These are phyloP conservation scores for Ypsolopha scabrella DNA, from an alignment of 2,888 invertebrate genomes.

Conservation along the genomic window DNA sequence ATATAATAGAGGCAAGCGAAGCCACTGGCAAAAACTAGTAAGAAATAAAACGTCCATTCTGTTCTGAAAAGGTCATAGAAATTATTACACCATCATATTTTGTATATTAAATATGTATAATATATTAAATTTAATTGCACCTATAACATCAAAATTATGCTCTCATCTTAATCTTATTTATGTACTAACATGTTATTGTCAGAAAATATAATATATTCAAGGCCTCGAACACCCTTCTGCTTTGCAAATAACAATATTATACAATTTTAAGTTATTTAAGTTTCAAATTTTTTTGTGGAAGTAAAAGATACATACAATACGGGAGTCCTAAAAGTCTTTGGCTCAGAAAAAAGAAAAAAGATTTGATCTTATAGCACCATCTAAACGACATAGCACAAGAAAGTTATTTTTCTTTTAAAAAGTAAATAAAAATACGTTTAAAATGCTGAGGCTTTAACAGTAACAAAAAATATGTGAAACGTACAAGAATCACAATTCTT, in stretches of 20 bases:
- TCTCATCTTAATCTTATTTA: constrained; percentile 16
- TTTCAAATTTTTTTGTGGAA: constrained; percentile 5
- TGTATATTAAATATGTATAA: constrained; percentile 62
- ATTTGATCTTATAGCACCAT: constrained; percentile 62
- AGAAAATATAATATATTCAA: constrained; percentile 32
- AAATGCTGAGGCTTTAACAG: constrained; percentile 1
- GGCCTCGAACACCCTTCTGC: constrained; percentile 23
- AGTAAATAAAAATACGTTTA: constrained; percentile 18
- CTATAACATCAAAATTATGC: constrained; percentile 50
- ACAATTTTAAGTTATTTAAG: not conserved
- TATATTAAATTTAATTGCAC: constrained; percentile 64
- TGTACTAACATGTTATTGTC: constrained; percentile 30
- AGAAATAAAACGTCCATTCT: not conserved
- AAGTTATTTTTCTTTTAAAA: constrained; percentile 19
- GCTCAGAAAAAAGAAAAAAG: constrained; percentile 48
- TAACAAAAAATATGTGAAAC: too few species aligned
- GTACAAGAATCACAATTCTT: too few species aligned
- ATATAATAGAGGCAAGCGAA: too few species aligned
- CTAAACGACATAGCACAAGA: constrained; percentile 33
- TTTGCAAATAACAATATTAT: constrained; percentile 2
- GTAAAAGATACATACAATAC: too few species aligned
- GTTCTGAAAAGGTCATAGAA: not conserved
- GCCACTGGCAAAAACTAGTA: too few species aligned
- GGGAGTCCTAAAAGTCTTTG: constrained; percentile 44
- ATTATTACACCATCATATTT: not conserved